Conservation (phyloP, 92 coral and sea anemone species). For the Meandrina meandrites region DNA sequence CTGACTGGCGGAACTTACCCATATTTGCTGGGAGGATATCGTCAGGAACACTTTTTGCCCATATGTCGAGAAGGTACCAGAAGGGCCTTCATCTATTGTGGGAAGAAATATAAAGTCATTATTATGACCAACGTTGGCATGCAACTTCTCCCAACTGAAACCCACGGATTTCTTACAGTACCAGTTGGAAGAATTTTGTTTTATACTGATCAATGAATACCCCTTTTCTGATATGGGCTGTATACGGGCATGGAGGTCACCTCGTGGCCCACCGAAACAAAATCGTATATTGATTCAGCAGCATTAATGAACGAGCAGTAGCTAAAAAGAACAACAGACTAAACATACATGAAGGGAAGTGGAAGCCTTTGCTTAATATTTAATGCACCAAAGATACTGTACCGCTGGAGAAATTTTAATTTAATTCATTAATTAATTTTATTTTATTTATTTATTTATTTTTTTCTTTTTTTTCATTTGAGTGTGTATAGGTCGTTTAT, state of each 20-base stretch:
- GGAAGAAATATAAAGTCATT: not conserved
- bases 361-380: no score
- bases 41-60: not conserved
- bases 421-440: no score
- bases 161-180: not conserved
- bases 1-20: not conserved
- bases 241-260: not conserved
- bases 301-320: no score
- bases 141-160: not conserved
- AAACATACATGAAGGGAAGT: no score
- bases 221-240: not conserved
- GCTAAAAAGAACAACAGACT: no score
- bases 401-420: no score
- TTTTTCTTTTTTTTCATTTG: no score
- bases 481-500: no score
- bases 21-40: not conserved
- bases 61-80: not conserved
- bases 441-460: no score
- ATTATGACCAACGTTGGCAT: not conserved
- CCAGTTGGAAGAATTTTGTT: not conserved
- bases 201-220: not conserved
- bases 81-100: not conserved
- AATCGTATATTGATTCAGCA: no score
- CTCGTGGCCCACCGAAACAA: not conserved
- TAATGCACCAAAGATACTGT: no score